Conservation (phyloP, 2,113 vertebrate genomes). For the human (Homo sapiens) region DNA sequence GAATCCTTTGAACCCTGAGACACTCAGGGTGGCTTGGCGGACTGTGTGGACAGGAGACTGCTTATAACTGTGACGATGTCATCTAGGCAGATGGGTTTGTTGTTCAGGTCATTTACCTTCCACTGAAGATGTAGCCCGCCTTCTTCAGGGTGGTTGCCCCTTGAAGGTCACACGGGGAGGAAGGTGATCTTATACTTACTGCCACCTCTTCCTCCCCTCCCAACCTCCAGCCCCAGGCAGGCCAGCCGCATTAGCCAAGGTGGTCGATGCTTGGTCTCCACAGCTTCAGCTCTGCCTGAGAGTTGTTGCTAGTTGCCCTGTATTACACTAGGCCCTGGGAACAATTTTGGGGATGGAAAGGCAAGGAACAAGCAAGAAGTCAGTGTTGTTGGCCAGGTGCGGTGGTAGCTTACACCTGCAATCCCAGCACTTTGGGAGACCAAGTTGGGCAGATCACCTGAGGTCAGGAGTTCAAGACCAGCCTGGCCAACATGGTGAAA, state of each 20-base stretch:
- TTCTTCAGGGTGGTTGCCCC: neutral
- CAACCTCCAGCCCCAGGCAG: too few relatives aligned
- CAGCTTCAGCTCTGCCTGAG: neutral
- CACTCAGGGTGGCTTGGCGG: neutral
- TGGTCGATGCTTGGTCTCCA: neutral
- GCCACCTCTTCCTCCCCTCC: neutral
- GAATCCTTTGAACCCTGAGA: neutral
- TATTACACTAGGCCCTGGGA: neutral
- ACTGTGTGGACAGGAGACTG: too few relatives aligned
- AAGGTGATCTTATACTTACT: neutral
- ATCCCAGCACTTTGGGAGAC: too few relatives aligned
- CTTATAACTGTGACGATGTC: rapidly evolving
- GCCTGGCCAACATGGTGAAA: too few relatives aligned
- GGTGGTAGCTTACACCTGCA: too few relatives aligned
- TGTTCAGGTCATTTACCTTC: neutral
- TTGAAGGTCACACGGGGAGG: neutral
- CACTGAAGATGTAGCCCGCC: neutral
- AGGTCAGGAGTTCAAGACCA: too few relatives aligned
- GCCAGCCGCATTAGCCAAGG: neutral
- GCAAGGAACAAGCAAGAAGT: too few relatives aligned
- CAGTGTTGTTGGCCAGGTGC: neutral
- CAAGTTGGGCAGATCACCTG: too few relatives aligned
- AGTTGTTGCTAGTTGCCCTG: neutral
- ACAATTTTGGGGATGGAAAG: neutral
- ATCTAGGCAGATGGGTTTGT: neutral